Conservation (phyloP, 2,888 invertebrate genomes). For the Parthenolecanium corni region DNA sequence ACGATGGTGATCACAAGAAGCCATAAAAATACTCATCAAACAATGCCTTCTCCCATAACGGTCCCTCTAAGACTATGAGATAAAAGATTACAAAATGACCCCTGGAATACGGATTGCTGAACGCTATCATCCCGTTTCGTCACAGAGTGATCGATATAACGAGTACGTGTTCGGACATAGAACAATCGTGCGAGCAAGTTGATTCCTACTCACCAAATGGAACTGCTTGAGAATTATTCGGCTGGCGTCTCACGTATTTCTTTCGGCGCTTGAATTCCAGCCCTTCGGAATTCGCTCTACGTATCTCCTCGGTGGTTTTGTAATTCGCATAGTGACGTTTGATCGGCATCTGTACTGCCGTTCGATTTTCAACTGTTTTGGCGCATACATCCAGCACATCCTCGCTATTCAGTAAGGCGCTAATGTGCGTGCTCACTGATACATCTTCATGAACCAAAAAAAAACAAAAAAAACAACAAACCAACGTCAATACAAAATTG, state of each 20-base stretch:
- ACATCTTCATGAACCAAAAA: constrained; percentile 2
- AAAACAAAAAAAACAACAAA: no score
- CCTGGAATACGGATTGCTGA: no score
- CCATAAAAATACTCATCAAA: no score
- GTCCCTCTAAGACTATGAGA: no score
- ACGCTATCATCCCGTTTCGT: no score
- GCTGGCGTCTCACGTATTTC: constrained; percentile 13
- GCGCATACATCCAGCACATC: constrained; percentile 16
- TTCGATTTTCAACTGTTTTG: constrained; percentile 13
- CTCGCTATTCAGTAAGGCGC: constrained; percentile 16
- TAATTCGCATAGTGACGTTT: constrained; percentile 19
- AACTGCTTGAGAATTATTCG: constrained; percentile 11
- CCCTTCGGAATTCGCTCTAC: constrained; percentile 17
- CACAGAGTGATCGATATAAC: no score
- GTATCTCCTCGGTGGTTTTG: constrained; percentile 20
- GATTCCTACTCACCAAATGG: constrained; percentile 12
- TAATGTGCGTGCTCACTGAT: constrained; percentile 16
- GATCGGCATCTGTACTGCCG: neutral
- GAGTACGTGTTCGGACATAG: no score
- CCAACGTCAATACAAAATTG: no score
- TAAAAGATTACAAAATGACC: no score
- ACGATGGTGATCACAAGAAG: no score
- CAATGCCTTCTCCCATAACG: no score
- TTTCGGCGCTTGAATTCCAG: constrained; percentile 16
- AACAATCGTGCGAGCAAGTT: no score